These are phyloP conservation scores for Lucinisca nassula DNA, from an alignment of 2,888 invertebrate genomes.

Conservation along the genomic window DNA sequence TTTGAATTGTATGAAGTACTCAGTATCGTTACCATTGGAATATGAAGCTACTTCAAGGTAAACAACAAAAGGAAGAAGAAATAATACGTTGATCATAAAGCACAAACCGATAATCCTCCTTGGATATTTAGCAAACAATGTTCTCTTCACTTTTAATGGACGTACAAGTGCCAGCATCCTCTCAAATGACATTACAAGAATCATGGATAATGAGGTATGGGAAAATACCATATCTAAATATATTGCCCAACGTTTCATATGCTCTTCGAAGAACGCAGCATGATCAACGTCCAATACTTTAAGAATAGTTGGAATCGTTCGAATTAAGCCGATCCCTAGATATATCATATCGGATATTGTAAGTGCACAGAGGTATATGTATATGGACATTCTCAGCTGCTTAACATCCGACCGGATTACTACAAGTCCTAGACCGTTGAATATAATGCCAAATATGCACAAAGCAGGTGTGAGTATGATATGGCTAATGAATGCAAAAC, in stretches of 20 bases:
- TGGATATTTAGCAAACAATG: constrained; percentile 47
- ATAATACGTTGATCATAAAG: constrained; percentile 37
- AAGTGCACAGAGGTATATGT: constrained; percentile 46
- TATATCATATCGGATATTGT: constrained; percentile 51
- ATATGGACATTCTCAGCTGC: constrained; percentile 50
- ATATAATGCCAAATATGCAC: constrained; percentile 49
- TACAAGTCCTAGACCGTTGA: constrained; percentile 46
- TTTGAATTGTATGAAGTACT: constrained; percentile 49
- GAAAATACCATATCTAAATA: constrained; percentile 56
- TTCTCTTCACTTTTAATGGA: constrained; percentile 46
- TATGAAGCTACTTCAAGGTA: constrained; percentile 50
- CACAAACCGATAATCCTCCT: constrained; percentile 20
- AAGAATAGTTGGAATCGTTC: constrained; percentile 45
- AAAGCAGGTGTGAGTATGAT: constrained; percentile 38
- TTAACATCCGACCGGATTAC: constrained; percentile 48
- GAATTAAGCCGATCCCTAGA: constrained; percentile 37
- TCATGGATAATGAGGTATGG: constrained; percentile 32
- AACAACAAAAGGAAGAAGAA: constrained; percentile 45
- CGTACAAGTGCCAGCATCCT: constrained; percentile 36
- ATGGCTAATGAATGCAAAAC: constrained; percentile 41
- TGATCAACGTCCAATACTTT: constrained; percentile 19
- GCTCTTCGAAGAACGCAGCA: constrained; percentile 48
- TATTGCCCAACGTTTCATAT: constrained; percentile 56
- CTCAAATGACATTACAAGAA: constrained; percentile 60
- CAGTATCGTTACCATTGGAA: constrained; percentile 18